Evolutionary conservation across 1,140 invertebrate species (phyloP), one percentile per base, ranked within the genome.

Genomic region (Brachionus sp.): DNA sequence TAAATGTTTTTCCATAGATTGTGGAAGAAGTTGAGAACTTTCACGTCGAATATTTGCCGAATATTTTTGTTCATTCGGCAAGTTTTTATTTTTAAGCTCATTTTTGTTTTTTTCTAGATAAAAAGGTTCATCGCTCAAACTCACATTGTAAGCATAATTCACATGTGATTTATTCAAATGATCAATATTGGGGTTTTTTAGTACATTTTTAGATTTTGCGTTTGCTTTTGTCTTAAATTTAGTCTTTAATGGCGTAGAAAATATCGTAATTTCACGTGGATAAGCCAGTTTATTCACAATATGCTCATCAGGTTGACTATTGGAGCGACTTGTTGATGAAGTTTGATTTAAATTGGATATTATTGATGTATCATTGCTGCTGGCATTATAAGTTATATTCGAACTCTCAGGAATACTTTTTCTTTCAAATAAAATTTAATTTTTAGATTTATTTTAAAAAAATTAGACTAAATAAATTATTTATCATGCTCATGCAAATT

Each of bases 221-320:
- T 70, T 70, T 39, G 33, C 1, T 70, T 70, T 70, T 19, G 64
- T n/a, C n/a, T 66, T 66, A 66, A 37, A 37, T 19, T 66, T 66
- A 33, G 66, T 10, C n/a, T 75, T 75, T 25, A 46, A 5, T 75
- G 70, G 70, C 46, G 70, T 46, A 6, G 70, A 75, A 75, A 75
- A 75, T 46, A 75, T 75, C 9, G 70, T 46, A 13, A 75, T 75
- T 46, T 75, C 39, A 16, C 70, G 39, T 75, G 70, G 70, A 75
- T 75, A 75, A 25, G 70, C 37, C 25, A 46, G 19, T 46, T 70
- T 70, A 39, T 70, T 70, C 35, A 70, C 33, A 70, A 70, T 39
- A 19, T 70, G 66, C 33, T 70, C 66, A 7, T 70, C 66, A 37
- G 19, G 33, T 70, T 70, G 66, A 70, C 66, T 70, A 70, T 70